Base-by-base conservation (phyloP, 1,140 invertebrate species). In the Cheumatopsyche charites region DNA sequence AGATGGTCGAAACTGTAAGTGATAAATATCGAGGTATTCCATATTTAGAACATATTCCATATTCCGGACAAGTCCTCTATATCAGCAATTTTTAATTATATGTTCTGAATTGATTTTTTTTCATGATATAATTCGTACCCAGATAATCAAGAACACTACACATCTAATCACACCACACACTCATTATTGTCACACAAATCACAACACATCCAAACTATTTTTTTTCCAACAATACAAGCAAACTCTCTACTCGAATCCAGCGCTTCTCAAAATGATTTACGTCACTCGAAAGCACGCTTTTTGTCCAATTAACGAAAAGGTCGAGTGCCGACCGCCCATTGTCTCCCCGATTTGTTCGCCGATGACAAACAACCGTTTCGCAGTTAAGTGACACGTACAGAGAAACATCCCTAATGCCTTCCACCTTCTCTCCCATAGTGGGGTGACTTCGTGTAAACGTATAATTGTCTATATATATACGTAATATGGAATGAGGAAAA, bases 311-410 rank as follows among this genome's bases (percentile, higher is more conserved):
- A 58, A 58, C 21, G 21, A 52, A 19, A 17, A 19, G 15, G 47
- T 17, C 15, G 47, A 4, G 15, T 17, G n/a, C n/a, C 15, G 15
- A 17, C n/a, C 29, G 43, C 43, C 11, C 11, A 13, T 3, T 7
- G 43, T 47, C 13, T n/a, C 43, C 43, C 43, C 55, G 55, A 58
- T 58, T 25, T 26, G 12, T 13, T 25, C 55, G 29, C 12, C 55
- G 21, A 58, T 58, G 55, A 58, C 55, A 58, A 58, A 58, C 55
- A 25, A 21, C 55, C 55, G 55, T 58, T 21, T 58, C 19, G 55
- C 55, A 58, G 55, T 58, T 58, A 58, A 58, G 55, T 58, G 55
- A 58, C 55, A 58, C 55, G 55, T 58, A 58, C 55, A 58, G 55
- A 58, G 21, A 19, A 58, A 58, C 55, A 58, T 58, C 55, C 55